Percentiles rank a stretch among this genome's conserved stretches.
These are phyloP conservation scores for Hydra vulgaris DNA, from an alignment of 30 jellyfish, hydroid and myxozoan genomes.

Conservation along the genomic window DNA sequence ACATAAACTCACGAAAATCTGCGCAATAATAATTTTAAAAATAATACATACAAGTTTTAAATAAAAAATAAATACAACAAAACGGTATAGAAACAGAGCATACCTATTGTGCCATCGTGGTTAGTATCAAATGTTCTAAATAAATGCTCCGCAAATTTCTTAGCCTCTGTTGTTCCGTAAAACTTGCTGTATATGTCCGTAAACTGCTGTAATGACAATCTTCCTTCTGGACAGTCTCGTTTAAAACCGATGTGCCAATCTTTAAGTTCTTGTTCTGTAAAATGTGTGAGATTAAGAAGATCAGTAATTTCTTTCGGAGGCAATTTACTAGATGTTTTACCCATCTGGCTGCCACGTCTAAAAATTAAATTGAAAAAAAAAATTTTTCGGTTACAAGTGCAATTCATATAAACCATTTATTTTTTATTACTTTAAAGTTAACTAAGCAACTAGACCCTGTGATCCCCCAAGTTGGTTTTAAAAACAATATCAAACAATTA, in stretches of 20 bases:
- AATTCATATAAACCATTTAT: too few species aligned
- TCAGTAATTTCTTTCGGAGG: conserved; percentile 56
- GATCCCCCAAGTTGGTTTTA: too few species aligned
- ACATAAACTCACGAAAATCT: conserved; percentile 87
- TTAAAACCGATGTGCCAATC: conserved; percentile 44
- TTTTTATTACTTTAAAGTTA: too few species aligned
- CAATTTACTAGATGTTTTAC: conserved; percentile 37
- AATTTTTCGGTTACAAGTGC: too few species aligned
- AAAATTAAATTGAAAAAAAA: neutral
- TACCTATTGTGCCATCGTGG: conserved; percentile 61
- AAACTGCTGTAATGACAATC: conserved; percentile 36
- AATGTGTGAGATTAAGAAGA: conserved; percentile 27
- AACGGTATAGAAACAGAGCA: too few species aligned
- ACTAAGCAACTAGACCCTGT: too few species aligned
- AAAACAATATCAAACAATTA: too few species aligned
- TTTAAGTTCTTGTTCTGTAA: conserved; percentile 51
- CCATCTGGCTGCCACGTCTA: conserved; percentile 40
- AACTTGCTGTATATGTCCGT: conserved; percentile 40
- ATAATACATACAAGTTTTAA: neutral
- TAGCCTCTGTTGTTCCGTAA: conserved; percentile 49
- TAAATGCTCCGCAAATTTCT: conserved; percentile 49
- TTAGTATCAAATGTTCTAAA: conserved; percentile 55
- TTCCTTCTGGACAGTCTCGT: conserved; percentile 60
- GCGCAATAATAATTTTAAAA: neutral
- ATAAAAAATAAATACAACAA: too few species aligned